Conservation (phyloP, 2,113 vertebrate species). For the Myrmophylax atrothorax region DNA sequence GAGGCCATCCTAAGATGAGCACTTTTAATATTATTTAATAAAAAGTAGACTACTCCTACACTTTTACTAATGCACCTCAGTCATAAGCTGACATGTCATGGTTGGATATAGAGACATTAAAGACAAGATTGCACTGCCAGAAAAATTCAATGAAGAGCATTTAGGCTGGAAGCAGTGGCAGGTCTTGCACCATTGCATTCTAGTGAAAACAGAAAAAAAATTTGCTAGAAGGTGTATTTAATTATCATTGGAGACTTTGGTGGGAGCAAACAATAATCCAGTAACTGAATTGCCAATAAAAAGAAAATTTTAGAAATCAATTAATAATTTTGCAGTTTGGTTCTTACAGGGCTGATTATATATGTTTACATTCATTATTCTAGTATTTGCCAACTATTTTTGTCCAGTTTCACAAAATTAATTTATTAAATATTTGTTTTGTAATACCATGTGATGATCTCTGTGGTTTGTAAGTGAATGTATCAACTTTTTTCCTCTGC, state of each 20-base stretch:
- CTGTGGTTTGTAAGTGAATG: not conserved
- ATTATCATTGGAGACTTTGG: not conserved
- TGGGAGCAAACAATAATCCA: not conserved
- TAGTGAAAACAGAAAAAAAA: not conserved
- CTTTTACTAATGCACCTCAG: not conserved
- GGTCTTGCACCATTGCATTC: not conserved
- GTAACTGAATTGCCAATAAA: not conserved
- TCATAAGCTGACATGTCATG: not conserved
- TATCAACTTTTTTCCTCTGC: not conserved
- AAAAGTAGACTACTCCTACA: not conserved
- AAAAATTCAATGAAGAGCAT: not conserved
- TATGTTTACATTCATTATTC: not conserved
- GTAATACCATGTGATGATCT: not conserved
- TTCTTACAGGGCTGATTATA: not conserved
- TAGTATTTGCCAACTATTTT: not conserved
- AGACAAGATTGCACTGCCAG: not conserved
- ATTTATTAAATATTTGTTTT: not conserved
- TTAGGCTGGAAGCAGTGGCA: not conserved
- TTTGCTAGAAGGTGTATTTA: not conserved
- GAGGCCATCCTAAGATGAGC: not conserved
- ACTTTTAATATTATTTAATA: not conserved
- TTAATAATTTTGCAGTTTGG: not conserved
- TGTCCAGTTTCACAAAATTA: not conserved
- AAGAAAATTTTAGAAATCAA: not conserved
- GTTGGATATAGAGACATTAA: not conserved